Conservation (phyloP, 1,140 invertebrate species). For the Kradibia gibbosae region DNA sequence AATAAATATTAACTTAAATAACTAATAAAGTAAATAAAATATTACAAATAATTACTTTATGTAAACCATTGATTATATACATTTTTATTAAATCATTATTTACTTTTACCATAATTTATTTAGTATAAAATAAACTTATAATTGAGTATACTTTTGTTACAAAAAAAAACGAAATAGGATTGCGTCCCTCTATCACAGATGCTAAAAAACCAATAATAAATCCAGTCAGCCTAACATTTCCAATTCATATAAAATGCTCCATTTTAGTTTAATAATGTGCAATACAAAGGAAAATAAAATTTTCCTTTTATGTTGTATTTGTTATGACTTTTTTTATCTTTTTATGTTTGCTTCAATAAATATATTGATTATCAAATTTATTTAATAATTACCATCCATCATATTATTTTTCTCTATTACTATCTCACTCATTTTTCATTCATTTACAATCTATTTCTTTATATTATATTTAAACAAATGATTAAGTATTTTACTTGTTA, state of each 20-base stretch:
- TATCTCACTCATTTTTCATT: too few relatives aligned
- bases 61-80: constrained; percentile 44
- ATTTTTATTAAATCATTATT: constrained; percentile 23
- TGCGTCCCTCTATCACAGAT: constrained; percentile 42
- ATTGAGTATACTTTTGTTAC: constrained; percentile 28
- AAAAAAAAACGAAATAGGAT: constrained; percentile 33
- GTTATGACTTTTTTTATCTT: constrained; percentile 15
- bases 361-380: constrained; percentile 34
- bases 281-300: constrained; percentile 22
- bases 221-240: constrained; percentile 8
- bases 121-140: constrained; percentile 46
- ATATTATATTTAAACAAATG: too few relatives aligned
- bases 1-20: constrained; percentile 72
- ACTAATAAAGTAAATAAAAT: constrained; percentile 71
- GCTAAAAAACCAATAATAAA: constrained; percentile 38
- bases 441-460: too few relatives aligned
- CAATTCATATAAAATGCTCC: constrained; percentile 3
- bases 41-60: constrained; percentile 70
- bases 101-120: constrained; percentile 32
- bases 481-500: background rate
- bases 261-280: constrained; percentile 28
- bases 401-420: constrained; percentile 14
- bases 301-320: constrained; percentile 21
- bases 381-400: background rate
- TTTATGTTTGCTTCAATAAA: constrained; percentile 32